These are phyloP conservation scores for Leucania comma DNA, from an alignment of 2,888 invertebrate species.

Conservation along the genomic window DNA sequence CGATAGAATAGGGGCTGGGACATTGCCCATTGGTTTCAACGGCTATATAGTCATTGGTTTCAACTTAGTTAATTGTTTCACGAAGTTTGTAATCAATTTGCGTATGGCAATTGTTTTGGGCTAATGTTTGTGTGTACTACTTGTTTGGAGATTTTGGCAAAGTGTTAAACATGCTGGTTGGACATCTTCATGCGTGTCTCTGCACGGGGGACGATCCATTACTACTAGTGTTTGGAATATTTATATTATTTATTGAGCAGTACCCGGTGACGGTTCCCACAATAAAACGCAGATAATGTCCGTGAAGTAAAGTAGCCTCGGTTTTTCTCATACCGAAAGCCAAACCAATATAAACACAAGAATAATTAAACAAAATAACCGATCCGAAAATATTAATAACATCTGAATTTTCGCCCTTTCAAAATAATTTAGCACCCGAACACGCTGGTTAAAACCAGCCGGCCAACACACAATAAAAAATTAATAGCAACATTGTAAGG, in stretches of 20 bases:
- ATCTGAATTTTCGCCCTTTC: not conserved
- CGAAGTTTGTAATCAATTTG: constrained; percentile 47
- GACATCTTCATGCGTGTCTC: too few relatives aligned
- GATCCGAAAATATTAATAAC: not conserved
- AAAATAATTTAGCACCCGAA: constrained; percentile 25
- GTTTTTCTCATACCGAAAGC: not conserved
- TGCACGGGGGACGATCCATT: too few relatives aligned
- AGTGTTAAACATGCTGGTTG: too few relatives aligned
- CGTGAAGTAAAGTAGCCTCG: too few relatives aligned
- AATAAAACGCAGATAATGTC: not conserved
- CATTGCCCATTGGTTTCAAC: constrained; percentile 40
- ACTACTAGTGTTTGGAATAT: too few relatives aligned
- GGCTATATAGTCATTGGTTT: constrained; percentile 30
- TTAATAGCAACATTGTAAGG: constrained; percentile 45
- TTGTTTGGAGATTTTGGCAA: too few relatives aligned
- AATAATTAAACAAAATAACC: not conserved
- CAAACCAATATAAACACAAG: not conserved
- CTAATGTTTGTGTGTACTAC: not conserved
- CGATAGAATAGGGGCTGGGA: constrained; percentile 69
- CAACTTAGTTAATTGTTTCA: constrained; percentile 45
- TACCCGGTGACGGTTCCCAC: too few relatives aligned
- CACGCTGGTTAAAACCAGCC: constrained; percentile 6
- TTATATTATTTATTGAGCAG: too few relatives aligned
- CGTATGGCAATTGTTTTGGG: constrained; percentile 24
- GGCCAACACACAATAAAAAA: constrained; percentile 45